A percentile compares a stretch with the other conserved stretches of the same genome.
phyloP scores from a whole-genome alignment of 37 sponge, comb jelly and placozoan genomes.

The Beroe forskalii region DNA sequence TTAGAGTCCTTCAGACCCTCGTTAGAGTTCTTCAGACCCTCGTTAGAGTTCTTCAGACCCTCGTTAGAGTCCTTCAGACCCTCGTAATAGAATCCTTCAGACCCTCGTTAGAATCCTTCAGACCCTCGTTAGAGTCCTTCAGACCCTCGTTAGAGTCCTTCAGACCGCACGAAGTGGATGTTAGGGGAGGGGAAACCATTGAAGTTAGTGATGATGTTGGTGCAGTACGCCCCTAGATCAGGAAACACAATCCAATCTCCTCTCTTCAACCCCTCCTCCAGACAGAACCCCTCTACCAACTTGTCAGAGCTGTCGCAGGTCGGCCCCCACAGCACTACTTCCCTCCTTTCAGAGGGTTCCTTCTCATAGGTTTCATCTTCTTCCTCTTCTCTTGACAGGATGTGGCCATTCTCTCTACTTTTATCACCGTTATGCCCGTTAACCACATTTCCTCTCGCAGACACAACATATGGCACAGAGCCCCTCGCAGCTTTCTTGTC shows the following conservation, averaged over 20 bases:
- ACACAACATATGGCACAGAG: constrained; percentile 26
- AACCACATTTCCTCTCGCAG: not conserved
- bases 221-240: constrained; percentile 23
- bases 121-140: too few species aligned
- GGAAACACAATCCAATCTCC: constrained; percentile 61
- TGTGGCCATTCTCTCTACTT: not conserved
- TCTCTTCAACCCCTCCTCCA: not conserved
- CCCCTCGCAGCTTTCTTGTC: constrained; percentile 51
- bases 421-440: not conserved
- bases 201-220: constrained; percentile 4
- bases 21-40: too few species aligned
- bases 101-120: too few species aligned
- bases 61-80: too few species aligned
- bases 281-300: constrained; percentile 20
- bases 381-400: not conserved
- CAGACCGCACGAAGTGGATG: constrained; percentile 10
- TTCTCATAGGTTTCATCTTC: not conserved
- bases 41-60: too few species aligned
- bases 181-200: constrained; percentile 12
- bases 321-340: constrained; percentile 45
- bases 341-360: not conserved
- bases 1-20: too few species aligned
- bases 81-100: too few species aligned
- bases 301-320: constrained; percentile 54
- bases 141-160: not conserved